A percentile compares a stretch with the other conserved stretches of the same genome.
Evolutionary conservation across 2,113 vertebrate species (phyloP).

Genomic region (Procavia capensis): DNA sequence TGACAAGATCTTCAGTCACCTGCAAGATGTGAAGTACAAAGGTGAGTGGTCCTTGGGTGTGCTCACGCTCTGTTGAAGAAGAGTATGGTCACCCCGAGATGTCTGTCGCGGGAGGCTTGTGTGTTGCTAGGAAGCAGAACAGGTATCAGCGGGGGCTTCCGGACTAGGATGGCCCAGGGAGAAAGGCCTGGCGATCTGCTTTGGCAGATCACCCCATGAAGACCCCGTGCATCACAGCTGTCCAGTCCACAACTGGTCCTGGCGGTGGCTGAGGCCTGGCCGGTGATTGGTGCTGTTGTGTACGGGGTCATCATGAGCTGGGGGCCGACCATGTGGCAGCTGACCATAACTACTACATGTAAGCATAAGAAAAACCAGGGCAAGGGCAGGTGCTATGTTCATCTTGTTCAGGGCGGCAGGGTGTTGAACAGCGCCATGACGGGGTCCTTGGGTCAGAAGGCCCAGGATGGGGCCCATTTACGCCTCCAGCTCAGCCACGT

Average conservation of each 20-base stretch:
- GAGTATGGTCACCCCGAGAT: not conserved
- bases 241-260: not conserved
- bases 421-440: not conserved
- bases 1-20: constrained; percentile 92
- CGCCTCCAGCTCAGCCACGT: not conserved
- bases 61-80: not conserved
- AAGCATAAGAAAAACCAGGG: not conserved
- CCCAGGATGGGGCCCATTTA: not conserved
- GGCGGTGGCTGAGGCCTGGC: not conserved
- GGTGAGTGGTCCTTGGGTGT: constrained; percentile 85
- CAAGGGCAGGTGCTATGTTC: not conserved
- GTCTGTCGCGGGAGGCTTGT: not conserved
- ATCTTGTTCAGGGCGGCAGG: not conserved
- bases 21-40: constrained; percentile 91
- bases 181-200: not conserved
- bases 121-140: not conserved
- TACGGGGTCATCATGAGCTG: not conserved
- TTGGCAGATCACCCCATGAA: not conserved
- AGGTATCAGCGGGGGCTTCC: not conserved
- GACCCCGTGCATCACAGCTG: not conserved
- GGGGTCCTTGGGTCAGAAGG: not conserved
- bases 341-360: not conserved
- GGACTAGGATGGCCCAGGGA: not conserved
- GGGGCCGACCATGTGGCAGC: not conserved
- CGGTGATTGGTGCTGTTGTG: not conserved